phyloP scores from a whole-genome alignment of 1,140 invertebrate genomes.

The Phortica variegata region DNA sequence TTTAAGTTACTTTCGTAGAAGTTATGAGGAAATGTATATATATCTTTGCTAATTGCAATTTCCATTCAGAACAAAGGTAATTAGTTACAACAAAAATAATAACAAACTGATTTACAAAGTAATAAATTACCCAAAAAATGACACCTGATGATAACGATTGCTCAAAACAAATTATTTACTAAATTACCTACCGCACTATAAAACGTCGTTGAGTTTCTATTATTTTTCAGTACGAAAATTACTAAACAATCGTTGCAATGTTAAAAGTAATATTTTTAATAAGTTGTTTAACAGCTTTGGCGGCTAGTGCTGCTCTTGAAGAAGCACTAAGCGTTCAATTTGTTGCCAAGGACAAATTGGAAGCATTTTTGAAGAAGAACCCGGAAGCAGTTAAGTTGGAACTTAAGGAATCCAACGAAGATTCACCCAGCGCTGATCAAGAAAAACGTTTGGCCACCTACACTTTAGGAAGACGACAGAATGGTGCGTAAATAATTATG shows the following conservation, averaged over 20 bases:
- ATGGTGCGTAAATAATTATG: too few species aligned
- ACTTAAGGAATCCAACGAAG: background rate
- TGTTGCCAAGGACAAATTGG: slow-evolving; percentile 6
- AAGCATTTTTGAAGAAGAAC: slow-evolving; percentile 10
- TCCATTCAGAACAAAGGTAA: too few species aligned
- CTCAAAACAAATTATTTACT: slow-evolving; percentile 10
- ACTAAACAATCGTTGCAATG: slow-evolving; percentile 12
- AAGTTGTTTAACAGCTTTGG: slow-evolving; percentile 1
- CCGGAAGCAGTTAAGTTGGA: slow-evolving; percentile 8
- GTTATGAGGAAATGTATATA: too few species aligned
- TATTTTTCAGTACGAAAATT: slow-evolving; percentile 3
- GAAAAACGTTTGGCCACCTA: slow-evolving; percentile 2
- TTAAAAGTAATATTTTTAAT: slow-evolving; percentile 14
- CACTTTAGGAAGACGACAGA: too few species aligned
- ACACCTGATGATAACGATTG: slow-evolving; percentile 19
- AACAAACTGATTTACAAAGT: slow-evolving; percentile 5
- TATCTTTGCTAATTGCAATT: too few species aligned
- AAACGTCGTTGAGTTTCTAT: background rate
- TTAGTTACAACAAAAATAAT: too few species aligned
- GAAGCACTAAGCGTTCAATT: background rate
- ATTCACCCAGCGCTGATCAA: background rate
- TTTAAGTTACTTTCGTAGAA: too few species aligned
- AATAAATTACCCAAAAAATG: slow-evolving; percentile 13
- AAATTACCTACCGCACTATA: slow-evolving; percentile 8
- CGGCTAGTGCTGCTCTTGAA: background rate